A percentile compares a stretch with the other conserved stretches of the same genome.
These are phyloP conservation scores for Eutrigla gurnardus DNA, from an alignment of 2,797 vertebrate species.

Conservation along the genomic window DNA sequence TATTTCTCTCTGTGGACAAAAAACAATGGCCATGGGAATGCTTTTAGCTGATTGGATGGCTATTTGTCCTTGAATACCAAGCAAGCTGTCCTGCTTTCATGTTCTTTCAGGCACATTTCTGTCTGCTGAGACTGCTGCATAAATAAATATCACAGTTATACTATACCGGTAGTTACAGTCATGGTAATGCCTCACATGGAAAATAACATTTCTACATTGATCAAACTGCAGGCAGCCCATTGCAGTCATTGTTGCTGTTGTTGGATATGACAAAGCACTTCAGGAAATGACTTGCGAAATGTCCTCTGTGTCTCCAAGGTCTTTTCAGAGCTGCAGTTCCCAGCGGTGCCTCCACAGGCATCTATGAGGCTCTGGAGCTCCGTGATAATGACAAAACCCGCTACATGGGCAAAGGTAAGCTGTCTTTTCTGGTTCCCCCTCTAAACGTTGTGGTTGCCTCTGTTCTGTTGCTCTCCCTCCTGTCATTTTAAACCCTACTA, in stretches of 20 bases:
- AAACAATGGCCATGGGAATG: neutral
- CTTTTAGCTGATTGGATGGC: constrained; percentile 25
- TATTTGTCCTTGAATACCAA: constrained; percentile 17
- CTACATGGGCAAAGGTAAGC: constrained; percentile 95
- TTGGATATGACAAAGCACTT: constrained; percentile 30
- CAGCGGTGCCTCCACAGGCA: constrained; percentile 97
- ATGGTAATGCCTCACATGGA: neutral
- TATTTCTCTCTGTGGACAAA: constrained; percentile 17
- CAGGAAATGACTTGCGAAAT: constrained; percentile 21
- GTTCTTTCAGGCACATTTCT: neutral
- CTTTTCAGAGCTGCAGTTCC: constrained; percentile 98
- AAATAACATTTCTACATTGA: neutral
- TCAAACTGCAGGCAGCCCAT: constrained; percentile 8
- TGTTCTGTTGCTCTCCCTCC: constrained; percentile 4
- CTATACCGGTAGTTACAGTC: neutral
- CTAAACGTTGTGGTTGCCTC: neutral
- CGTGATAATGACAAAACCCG: constrained; percentile 98
- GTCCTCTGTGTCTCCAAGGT: constrained; percentile 82
- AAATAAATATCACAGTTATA: neutral
- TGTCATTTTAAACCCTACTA: constrained; percentile 20
- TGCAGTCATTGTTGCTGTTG: neutral
- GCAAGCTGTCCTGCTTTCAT: neutral
- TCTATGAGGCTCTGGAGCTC: constrained; percentile 98
- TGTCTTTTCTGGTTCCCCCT: neutral
- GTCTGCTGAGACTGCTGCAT: neutral